phyloP scores from a whole-genome alignment of 1,140 invertebrate species.

The Drosophila novamexicana region DNA sequence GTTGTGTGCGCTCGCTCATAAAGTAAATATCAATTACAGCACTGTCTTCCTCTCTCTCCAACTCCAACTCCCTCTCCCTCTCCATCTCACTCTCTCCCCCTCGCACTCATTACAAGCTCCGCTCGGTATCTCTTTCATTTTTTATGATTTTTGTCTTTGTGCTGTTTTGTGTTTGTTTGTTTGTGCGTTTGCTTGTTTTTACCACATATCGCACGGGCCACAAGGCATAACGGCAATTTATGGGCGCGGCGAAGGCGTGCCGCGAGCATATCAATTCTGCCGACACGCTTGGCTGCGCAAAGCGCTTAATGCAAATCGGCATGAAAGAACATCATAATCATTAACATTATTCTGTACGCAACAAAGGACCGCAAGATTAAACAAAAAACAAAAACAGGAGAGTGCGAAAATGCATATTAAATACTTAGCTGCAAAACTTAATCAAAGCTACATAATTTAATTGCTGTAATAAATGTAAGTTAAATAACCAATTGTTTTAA shows the following conservation, averaged over 20 bases:
- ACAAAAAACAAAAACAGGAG: neutral
- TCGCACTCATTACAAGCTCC: constrained; percentile 4
- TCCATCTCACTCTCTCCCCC: constrained; percentile 15
- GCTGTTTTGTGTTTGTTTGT: constrained; percentile 9
- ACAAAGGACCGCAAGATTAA: neutral
- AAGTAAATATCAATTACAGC: constrained; percentile 76
- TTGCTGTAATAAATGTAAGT: too few species aligned
- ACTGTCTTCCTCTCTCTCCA: constrained; percentile 28
- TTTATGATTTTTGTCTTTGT: constrained; percentile 34
- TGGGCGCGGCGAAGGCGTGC: constrained; percentile 38
- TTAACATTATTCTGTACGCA: neutral
- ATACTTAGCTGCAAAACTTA: too few species aligned
- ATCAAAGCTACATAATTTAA: too few species aligned
- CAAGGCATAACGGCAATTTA: constrained; percentile 49
- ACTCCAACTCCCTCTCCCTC: constrained; percentile 18
- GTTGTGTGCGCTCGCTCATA: constrained; percentile 55
- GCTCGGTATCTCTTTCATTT: constrained; percentile 11
- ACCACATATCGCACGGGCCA: constrained; percentile 7
- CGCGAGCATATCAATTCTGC: constrained; percentile 48
- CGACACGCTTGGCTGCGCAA: constrained; percentile 18
- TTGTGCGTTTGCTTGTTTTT: constrained; percentile 7
- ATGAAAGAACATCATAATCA: neutral
- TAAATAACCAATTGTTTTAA: too few species aligned
- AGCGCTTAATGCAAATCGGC: constrained; percentile 16
- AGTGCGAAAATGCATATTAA: neutral